A percentile compares a stretch with the other conserved stretches of the same genome.
These are phyloP conservation scores for Protaetia brevitarsis DNA, from an alignment of 1,140 invertebrate species.

Conservation along the genomic window DNA sequence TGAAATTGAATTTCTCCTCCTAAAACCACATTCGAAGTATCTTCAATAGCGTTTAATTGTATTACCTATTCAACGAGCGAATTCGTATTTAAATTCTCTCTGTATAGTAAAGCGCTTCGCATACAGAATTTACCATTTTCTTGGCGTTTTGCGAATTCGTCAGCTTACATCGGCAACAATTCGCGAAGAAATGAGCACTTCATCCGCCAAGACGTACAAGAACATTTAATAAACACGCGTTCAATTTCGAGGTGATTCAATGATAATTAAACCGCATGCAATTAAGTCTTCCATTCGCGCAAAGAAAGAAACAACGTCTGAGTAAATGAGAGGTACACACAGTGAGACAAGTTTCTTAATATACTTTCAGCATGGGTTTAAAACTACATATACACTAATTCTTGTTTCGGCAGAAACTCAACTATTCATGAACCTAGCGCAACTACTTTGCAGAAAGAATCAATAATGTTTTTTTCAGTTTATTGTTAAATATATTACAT, in stretches of 20 bases:
- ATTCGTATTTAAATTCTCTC: neutral
- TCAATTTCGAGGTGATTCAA: constrained; percentile 15
- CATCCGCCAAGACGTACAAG: constrained; percentile 1
- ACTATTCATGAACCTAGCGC: too few species aligned
- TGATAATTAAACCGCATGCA: constrained; percentile 17
- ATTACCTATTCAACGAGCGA: constrained; percentile 4
- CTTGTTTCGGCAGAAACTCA: too few species aligned
- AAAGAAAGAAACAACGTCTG: too few species aligned
- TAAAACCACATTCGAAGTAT: constrained; percentile 10
- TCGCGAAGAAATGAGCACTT: constrained; percentile 1
- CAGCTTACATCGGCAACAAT: neutral
- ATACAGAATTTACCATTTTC: constrained; percentile 5
- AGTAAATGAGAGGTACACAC: too few species aligned
- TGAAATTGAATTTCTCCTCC: neutral
- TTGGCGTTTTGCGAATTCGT: constrained; percentile 4
- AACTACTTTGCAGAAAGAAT: too few species aligned
- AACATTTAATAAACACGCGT: constrained; percentile 15
- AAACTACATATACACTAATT: too few species aligned
- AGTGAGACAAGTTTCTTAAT: too few species aligned
- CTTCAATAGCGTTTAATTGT: neutral
- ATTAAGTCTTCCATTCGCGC: constrained; percentile 1
- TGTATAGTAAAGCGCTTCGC: neutral
- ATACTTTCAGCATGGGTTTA: too few species aligned
- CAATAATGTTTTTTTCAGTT: too few species aligned
- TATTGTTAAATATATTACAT: too few species aligned